Percentiles rank a stretch among this genome's conserved stretches.
These are phyloP conservation scores for Petrophora chlorosata DNA, from an alignment of 2,888 invertebrate species.

Conservation along the genomic window DNA sequence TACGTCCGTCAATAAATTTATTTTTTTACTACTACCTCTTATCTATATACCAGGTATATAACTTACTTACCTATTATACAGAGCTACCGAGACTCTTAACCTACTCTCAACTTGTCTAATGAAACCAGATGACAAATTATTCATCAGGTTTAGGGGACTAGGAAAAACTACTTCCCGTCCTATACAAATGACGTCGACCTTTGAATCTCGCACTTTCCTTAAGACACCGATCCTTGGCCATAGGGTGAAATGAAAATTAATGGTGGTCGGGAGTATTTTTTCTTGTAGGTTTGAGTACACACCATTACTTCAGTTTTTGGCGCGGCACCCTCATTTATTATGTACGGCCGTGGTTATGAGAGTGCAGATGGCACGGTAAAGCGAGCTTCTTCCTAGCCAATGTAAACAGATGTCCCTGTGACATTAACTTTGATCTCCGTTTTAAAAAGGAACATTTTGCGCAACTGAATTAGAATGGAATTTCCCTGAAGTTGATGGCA, in stretches of 20 bases:
- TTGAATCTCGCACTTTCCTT: conserved; percentile 53
- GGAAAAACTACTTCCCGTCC: conserved; percentile 40
- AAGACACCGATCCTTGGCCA: conserved; percentile 74
- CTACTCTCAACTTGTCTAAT: conserved; percentile 14
- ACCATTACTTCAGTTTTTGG: conserved; percentile 80
- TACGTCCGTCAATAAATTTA: no score
- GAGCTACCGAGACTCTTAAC: neutral
- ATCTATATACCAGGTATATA: no score
- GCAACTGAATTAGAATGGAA: conserved; percentile 11
- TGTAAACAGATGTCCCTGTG: conserved; percentile 31
- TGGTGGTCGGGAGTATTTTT: conserved; percentile 79
- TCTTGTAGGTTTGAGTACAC: conserved; percentile 81
- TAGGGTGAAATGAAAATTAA: conserved; percentile 81
- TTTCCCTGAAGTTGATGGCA: neutral
- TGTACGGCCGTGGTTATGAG: conserved; percentile 65
- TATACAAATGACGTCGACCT: conserved; percentile 45
- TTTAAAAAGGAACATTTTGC: conserved; percentile 15
- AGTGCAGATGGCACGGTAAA: conserved; percentile 61
- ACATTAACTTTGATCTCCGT: conserved; percentile 40
- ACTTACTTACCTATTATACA: no score
- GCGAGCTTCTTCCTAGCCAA: conserved; percentile 23
- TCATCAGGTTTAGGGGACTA: conserved; percentile 30
- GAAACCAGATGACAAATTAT: conserved; percentile 25
- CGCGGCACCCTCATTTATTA: conserved; percentile 77
- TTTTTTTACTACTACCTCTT: no score